These are phyloP conservation scores for Sarcophaga rosellei DNA, from an alignment of 2,888 invertebrate genomes.

Conservation along the genomic window DNA sequence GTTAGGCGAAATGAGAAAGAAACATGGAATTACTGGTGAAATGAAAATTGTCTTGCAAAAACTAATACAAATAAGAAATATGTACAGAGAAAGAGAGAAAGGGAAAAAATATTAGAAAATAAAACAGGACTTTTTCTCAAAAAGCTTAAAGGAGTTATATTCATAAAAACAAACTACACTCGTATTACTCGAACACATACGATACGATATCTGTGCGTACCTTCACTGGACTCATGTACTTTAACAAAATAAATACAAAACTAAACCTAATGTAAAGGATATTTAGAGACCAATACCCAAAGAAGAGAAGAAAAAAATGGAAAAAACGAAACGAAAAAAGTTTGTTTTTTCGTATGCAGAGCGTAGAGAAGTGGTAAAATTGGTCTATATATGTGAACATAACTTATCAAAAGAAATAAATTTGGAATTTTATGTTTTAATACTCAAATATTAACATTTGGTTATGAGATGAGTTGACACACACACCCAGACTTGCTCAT, in stretches of 20 bases:
- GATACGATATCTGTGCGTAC: neutral
- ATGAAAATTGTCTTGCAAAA: constrained; percentile 12
- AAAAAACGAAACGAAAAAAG: too few species aligned
- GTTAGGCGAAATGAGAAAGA: neutral
- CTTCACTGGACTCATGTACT: too few species aligned
- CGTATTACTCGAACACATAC: neutral
- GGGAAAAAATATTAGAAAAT: neutral
- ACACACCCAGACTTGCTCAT: too few species aligned
- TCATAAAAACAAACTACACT: neutral
- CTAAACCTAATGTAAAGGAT: neutral
- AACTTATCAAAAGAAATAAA: constrained; percentile 57
- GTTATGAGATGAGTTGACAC: constrained; percentile 2
- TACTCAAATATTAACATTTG: constrained; percentile 47
- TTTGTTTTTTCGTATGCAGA: too few species aligned
- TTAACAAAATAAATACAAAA: too few species aligned
- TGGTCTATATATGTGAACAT: constrained; percentile 21
- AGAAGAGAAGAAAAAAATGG: neutral
- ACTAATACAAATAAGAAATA: constrained; percentile 4
- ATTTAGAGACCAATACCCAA: neutral
- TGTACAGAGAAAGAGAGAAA: too few species aligned
- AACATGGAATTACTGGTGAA: neutral
- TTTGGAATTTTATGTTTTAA: constrained; percentile 60
- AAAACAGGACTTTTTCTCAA: neutral
- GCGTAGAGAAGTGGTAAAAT: neutral
- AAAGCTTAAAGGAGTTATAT: constrained; percentile 17